Evolutionary conservation across 1,140 invertebrate species (phyloP), one percentile per base, ranked within the genome.

Genomic region (Hyles vespertilio): DNA sequence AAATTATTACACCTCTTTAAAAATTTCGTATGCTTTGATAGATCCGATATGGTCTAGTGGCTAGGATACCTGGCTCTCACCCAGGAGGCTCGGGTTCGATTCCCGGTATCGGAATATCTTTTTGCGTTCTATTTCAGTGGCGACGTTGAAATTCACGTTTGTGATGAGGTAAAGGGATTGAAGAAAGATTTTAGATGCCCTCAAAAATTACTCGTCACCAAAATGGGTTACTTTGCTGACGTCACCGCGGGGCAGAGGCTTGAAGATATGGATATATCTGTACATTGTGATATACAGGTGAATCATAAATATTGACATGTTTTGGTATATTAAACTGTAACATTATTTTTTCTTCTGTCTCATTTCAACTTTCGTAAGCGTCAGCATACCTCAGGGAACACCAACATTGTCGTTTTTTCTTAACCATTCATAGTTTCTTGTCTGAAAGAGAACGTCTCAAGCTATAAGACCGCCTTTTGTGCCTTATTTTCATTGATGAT

Each of bases 201-300:
- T 1, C 94, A 97, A 75, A 94, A 94, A 68, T 77, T 98, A 51
- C 88, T 98, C 3, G 92, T 97, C 0, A 92, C 93, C 56, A 96
- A 98, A 88, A 98, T 98, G 96, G 95, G 95, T 45, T 98, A 98
- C 84, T 98, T 98, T 89, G 95, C 96, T 32, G 95, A 97, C 78
- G 94, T 97, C 0, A 96, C 95, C 0, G 92, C 93, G 5, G 95
- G 96, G 6, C 95, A 97, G 85, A 92, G 93, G 50, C 78, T 97
- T n/a, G 96, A 97, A 79, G 97, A 98, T 69, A 98, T 98, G 91
- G 97, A 98, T 72, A 98, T 99, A 67, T 98, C 97, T 0, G 97
- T 98, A 1, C 97, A 98, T 81, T 98, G 97, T 81, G 97, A 99
- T 87, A 94, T 99, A 51, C 93, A 85, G 73, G 84, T 85, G 55